Conservation (phyloP, 1,140 invertebrate species). For the Druon quercuslanigerum region DNA sequence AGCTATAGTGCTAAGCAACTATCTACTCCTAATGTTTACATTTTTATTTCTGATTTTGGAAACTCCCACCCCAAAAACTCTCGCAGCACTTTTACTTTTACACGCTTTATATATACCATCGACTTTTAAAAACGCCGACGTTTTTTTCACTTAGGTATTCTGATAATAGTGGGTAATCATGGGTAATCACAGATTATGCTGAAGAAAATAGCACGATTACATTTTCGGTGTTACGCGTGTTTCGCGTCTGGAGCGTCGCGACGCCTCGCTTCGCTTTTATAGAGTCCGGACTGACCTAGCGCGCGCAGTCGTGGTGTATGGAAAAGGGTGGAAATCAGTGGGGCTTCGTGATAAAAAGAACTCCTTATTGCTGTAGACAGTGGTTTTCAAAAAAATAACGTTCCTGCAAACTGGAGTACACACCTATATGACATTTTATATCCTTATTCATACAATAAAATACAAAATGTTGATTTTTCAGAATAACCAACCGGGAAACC, state of each 20-base stretch:
- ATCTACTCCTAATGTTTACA: constrained; percentile 8
- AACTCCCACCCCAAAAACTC: neutral
- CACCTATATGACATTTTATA: neutral
- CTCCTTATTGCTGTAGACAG: constrained; percentile 43
- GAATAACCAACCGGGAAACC: no score
- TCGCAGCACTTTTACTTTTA: neutral
- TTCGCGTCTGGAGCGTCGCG: constrained; percentile 69
- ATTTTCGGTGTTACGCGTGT: constrained; percentile 68
- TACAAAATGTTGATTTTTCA: no score
- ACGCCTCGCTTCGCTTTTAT: constrained; percentile 67
- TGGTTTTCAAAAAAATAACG: constrained; percentile 35
- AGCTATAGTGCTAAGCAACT: constrained; percentile 15
- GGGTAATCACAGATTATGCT: constrained; percentile 15
- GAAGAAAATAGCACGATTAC: constrained; percentile 52
- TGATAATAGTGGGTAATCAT: neutral
- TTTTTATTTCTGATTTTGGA: constrained; percentile 3
- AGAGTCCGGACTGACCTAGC: constrained; percentile 48
- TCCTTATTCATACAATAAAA: no score
- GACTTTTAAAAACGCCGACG: neutral
- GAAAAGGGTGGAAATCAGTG: constrained; percentile 49
- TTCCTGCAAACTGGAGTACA: constrained; percentile 34
- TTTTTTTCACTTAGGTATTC: neutral
- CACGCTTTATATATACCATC: constrained; percentile 4
- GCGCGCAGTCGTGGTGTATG: constrained; percentile 64
- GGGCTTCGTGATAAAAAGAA: constrained; percentile 45